Conservation (phyloP, 2,888 invertebrate species). For the Clistopyga incitator region DNA sequence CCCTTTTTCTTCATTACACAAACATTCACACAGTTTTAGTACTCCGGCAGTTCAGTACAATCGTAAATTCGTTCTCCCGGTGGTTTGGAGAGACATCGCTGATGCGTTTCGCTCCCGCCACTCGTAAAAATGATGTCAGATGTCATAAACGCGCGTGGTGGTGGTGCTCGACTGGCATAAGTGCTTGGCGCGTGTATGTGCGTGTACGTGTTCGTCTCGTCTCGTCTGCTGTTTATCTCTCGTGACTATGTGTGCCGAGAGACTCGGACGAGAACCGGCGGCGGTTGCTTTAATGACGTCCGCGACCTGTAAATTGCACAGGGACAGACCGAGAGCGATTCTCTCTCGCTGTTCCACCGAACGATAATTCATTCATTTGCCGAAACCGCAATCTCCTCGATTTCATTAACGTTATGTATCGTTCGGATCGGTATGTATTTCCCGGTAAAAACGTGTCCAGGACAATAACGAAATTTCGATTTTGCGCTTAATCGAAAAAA, state of each 20-base stretch:
- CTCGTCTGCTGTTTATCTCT: constrained; percentile 67
- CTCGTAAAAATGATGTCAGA: constrained; percentile 71
- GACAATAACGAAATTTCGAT: no score
- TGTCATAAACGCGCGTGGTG: constrained; percentile 61
- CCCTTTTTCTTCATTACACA: no score
- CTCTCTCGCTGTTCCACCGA: constrained; percentile 17
- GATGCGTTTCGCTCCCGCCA: constrained; percentile 43
- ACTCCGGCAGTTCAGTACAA: no score
- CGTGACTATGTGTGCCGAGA: constrained; percentile 50
- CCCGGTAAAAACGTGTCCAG: no score
- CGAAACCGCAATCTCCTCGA: constrained; percentile 21
- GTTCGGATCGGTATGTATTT: no score
- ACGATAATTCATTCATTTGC: constrained; percentile 37
- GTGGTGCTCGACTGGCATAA: constrained; percentile 15
- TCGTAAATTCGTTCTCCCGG: constrained; percentile 41
- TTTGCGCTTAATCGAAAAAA: no score
- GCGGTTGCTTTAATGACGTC: constrained; percentile 65
- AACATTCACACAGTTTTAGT: no score
- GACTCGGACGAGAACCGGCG: constrained; percentile 51
- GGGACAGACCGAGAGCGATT: constrained; percentile 40
- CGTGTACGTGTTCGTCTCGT: constrained; percentile 46
- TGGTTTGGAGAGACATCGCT: constrained; percentile 22
- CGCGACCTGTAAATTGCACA: constrained; percentile 67
- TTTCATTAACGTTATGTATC: constrained; percentile 34
- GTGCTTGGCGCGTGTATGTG: constrained; percentile 18